Evolutionary conservation across 2,888 invertebrate species (phyloP).

Genomic region (Rhagium mordax): DNA sequence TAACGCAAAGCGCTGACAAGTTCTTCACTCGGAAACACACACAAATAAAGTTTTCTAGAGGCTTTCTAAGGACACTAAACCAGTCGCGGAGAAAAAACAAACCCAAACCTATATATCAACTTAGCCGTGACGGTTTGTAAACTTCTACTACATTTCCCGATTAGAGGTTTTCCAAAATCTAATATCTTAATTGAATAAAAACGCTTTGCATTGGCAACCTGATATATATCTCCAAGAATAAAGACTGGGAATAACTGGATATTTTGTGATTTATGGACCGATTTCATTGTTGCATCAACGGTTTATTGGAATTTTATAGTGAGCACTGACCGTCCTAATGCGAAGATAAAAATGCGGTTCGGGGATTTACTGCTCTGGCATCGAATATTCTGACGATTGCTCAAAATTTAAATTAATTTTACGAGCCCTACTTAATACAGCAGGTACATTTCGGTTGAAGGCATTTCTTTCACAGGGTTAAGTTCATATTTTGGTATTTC

Average conservation of each 20-base stretch:
- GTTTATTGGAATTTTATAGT: constrained; percentile 30
- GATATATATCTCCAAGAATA: not conserved
- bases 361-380: constrained; percentile 13
- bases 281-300: constrained; percentile 30
- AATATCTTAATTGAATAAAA: constrained; percentile 29
- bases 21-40: not conserved
- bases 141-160: constrained; percentile 12
- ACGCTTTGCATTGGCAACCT: constrained; percentile 16
- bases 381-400: not conserved
- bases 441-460: not conserved
- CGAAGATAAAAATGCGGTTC: constrained; percentile 17
- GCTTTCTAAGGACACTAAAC: not conserved
- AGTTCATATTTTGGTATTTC: not conserved
- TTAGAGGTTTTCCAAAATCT: constrained; percentile 17
- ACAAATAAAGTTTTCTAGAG: constrained; percentile 16
- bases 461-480: not conserved
- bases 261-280: constrained; percentile 26
- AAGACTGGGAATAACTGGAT: constrained; percentile 9
- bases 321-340: constrained; percentile 19
- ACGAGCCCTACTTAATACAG: not conserved
- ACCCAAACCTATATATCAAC: constrained; percentile 18
- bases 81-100: constrained; percentile 13
- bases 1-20: constrained; percentile 5
- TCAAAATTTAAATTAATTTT: not conserved
- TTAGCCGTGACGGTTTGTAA: not conserved